Evolutionary conservation across 2,113 vertebrate species (phyloP).

Genomic region (Raja brachyura): DNA sequence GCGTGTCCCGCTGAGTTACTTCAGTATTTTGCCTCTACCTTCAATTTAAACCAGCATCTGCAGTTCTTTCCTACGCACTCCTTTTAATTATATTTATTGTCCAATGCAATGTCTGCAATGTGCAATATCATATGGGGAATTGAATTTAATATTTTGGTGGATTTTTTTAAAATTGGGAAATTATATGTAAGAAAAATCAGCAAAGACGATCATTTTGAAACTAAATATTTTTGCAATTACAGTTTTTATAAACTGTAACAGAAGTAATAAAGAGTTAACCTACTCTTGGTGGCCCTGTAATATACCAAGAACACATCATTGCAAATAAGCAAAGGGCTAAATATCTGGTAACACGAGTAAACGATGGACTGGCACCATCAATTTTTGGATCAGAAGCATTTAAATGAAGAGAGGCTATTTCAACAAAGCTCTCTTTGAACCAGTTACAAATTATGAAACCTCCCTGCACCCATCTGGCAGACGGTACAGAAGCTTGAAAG

Average conservation of each 20-base stretch:
- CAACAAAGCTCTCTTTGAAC: neutral
- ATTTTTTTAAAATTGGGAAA: neutral
- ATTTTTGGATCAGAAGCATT: constrained; percentile 20
- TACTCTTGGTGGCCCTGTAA: neutral
- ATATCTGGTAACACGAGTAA: neutral
- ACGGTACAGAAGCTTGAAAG: too few relatives aligned
- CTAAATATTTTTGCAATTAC: too few relatives aligned
- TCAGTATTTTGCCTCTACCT: too few relatives aligned
- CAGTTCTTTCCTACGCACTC: too few relatives aligned
- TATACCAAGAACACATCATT: neutral
- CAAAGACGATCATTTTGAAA: too few relatives aligned
- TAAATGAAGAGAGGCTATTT: neutral
- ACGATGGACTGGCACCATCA: neutral
- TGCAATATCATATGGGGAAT: neutral
- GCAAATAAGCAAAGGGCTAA: neutral
- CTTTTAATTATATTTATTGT: neutral
- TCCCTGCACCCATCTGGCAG: too few relatives aligned
- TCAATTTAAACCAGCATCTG: too few relatives aligned
- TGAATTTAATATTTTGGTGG: neutral
- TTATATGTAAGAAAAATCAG: neutral
- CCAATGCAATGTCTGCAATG: neutral
- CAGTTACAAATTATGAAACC: neutral
- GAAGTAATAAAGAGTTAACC: neutral
- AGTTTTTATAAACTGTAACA: neutral
- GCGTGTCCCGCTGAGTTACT: too few relatives aligned